A percentile compares a stretch with the other conserved stretches of the same genome.
Evolutionary conservation across 2,888 invertebrate genomes (phyloP).

Genomic region (Trissolcus japonicus): DNA sequence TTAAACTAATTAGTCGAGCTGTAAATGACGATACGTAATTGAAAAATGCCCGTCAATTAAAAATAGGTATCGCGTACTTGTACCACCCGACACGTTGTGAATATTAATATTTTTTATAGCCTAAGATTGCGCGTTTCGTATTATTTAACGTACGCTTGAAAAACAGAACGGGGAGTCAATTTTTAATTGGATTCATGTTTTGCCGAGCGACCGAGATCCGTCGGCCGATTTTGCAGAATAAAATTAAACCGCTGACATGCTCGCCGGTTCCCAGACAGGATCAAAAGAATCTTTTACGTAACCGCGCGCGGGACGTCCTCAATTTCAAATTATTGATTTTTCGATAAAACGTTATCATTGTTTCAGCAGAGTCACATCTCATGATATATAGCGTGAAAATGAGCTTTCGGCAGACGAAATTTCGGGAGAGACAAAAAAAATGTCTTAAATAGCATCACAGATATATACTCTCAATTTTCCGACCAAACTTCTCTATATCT

Average conservation of each 20-base stretch:
- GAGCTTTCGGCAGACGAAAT: neutral
- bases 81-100: slow-evolving; percentile 29
- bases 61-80: slow-evolving; percentile 28
- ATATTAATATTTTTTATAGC: slow-evolving; percentile 38
- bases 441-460: too few relatives aligned
- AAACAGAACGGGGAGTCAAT: slow-evolving; percentile 11
- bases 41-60: slow-evolving; percentile 45
- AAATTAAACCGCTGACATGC: slow-evolving; percentile 44
- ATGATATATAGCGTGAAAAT: slow-evolving; percentile 12
- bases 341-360: slow-evolving; percentile 39
- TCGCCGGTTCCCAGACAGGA: slow-evolving; percentile 29
- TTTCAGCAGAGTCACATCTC: slow-evolving; percentile 18
- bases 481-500: too few relatives aligned
- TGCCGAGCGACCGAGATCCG: slow-evolving; percentile 17
- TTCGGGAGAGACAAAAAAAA: neutral
- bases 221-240: slow-evolving; percentile 21
- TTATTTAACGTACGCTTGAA: slow-evolving; percentile 18
- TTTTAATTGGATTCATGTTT: slow-evolving; percentile 38
- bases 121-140: slow-evolving; percentile 25
- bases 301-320: slow-evolving; percentile 30
- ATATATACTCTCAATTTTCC: too few relatives aligned
- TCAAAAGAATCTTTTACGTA: slow-evolving; percentile 12
- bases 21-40: slow-evolving; percentile 27
- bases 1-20: slow-evolving; percentile 38
- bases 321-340: slow-evolving; percentile 43